Base-by-base conservation (phyloP, 1,140 invertebrate genomes). In the Platyscapa corneri region DNA sequence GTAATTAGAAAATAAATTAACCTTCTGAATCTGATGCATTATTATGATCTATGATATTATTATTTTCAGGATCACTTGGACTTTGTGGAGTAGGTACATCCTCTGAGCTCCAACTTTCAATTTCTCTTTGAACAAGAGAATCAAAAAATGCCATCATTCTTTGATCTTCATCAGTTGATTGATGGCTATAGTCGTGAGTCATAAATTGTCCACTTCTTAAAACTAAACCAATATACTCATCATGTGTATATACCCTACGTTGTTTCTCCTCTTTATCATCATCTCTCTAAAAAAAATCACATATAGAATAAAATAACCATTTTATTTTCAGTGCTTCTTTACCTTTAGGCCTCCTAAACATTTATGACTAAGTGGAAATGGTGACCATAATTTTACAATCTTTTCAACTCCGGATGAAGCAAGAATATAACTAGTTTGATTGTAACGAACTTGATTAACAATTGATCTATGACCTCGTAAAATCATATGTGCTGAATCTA, bases 91-190 rank as follows among this genome's bases (percentile, higher is more conserved):
- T 84, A 5, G 89, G 87, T 32, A 89, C 83, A 32, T 92, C 91
- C 60, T 93, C 92, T 0, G 92, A 93, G 60, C 91, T 93, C 94
- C 96, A 95, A 27, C 95, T 96, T 92, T 98, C 97, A 67, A 98
- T 95, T 91, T 98, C 97, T 32, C 97, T 94, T 91, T 98, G 97
- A 16, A 99, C 97, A 1, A 99, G 92, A 7, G 97, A 98, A 93
- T 99, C 98, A 90, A 99, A 99, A 92, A 99, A 99, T 34, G 98
- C 98, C 96, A 99, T 97, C 98, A 99, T 99, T 74, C 97, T 94
- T 1, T 97, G 96, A 93, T 99, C 98, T 93, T 99, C 98, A 65
- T 96, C 95, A 0, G 96, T 97, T 10, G 97, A 98, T 88, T 97
- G 96, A 86, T 97, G 95, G 88, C 96, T 96, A 89, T 97, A 97